Base-by-base conservation (phyloP, 2,797 vertebrate genomes). In the Rhinella marina region DNA sequence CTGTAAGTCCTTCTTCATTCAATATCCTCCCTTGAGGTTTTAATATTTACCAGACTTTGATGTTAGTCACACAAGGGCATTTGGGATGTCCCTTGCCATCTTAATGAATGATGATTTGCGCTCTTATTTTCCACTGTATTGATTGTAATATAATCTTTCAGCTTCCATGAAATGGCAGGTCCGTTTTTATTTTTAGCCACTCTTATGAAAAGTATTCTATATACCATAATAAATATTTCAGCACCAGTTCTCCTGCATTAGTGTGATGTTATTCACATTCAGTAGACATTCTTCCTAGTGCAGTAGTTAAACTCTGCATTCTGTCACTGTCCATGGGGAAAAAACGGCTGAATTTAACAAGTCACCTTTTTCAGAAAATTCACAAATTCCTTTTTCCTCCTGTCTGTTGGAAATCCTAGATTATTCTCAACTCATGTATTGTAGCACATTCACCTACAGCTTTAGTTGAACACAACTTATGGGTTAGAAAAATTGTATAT, bases 131-230 rank as follows among this genome's bases (percentile, higher is more conserved):
- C 66, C 81, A 7, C 73, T 80, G 80, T 86, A 85, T 87, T 89
- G 87, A 90, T 88, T 89, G 84, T 70, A 87, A 87, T 75, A 90
- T 50, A 84, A 87, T 87, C 80, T 80, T 13, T 19, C 21, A 54
- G 62, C 72, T 89, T 70, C 57, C n/a, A 72, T 54, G 25, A 85
- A 79, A 77, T 85, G 64, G 70, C 50, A 82, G 61, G 57, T 79
- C 70, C 11, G 14, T 79, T 78, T 82, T 82, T 89, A 85, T 85
- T 62, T 88, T 88, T 88, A 88, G 83, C 41, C 17, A 27, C 79
- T 70, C 54, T 82, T 76, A 54, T 70, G 50, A 77, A 66, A 86
- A 66, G 27, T 86, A 80, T 86, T 86, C 50, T 81, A 57, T 86
- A 86, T 80, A 70, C 64, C 56, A 54, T 79, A 70, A 86, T 86